Evolutionary conservation across 2,888 invertebrate species (phyloP), one percentile per base, ranked within the genome.

Genomic region (Nemotelus pantherinus): DNA sequence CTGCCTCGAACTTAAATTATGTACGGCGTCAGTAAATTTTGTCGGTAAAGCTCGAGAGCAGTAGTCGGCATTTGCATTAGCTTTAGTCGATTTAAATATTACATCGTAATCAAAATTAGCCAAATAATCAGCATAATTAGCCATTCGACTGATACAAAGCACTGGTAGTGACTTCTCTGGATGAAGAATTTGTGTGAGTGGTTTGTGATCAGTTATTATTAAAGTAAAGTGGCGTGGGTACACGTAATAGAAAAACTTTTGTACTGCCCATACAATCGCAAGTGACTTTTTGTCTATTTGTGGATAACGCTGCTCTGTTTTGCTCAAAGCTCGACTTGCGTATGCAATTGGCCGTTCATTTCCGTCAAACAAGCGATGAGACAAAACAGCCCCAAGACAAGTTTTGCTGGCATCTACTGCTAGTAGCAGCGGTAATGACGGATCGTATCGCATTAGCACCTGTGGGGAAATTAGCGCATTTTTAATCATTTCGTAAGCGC

Each of bases 331-430:
- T 55, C 58, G 4, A 44, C 72, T 72, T 25, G 72, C 72, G 57
- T 44, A 72, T 2, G 80, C 81, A 10, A 81, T 79, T 0, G 79
- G 79, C 0, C 78, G 25, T 7, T 81, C 80, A 6, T 45, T n/a
- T 72, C 1, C 45, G 57, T 9, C 72, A 44, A 3, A 76, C 2
- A 78, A 44, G 1, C 70, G 25, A 39, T 80, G 78, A 1, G 80
- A 80, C 3, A 80, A 67, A 2, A 78, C 79, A n/a, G 76, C 80
- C 0, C 80, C 77, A 2, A 78, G 48, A 1, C 80, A 78, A 4
- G 60, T 75, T n/a, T 67, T 76, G 7, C 77, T 78, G 25, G 79
- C 79, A 53, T 80, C 78, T 0, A 79, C 79, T 39, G 81, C 80
- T 9, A 80, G n/a, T 3, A 78, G 3, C 4, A 81, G 55, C 9